Percentiles rank a stretch among this genome's conserved stretches.
phyloP scores from a whole-genome alignment of 1,140 invertebrate genomes.

The Micrasema minimum region DNA sequence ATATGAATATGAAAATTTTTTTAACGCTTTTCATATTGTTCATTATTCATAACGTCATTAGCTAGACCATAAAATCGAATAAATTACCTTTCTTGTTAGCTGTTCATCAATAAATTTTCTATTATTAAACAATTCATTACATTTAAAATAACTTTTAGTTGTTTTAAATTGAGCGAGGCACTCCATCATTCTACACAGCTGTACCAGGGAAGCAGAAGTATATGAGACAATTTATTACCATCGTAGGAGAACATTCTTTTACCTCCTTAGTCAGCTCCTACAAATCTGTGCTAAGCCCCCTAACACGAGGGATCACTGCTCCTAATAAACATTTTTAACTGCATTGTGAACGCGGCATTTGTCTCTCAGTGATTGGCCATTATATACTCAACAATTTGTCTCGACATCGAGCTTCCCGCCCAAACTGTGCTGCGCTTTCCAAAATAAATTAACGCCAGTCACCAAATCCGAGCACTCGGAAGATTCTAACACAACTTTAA shows the following conservation, averaged over 20 bases:
- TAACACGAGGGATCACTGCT: conserved; percentile 17
- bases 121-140: too few species aligned
- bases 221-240: background rate
- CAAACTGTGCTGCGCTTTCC: conserved; percentile 30
- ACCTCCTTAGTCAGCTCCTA: conserved; percentile 6
- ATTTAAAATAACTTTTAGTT: too few species aligned
- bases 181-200: too few species aligned
- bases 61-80: too few species aligned
- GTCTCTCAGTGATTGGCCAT: conserved; percentile 49
- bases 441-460: conserved; percentile 49
- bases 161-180: too few species aligned
- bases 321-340: conserved; percentile 37
- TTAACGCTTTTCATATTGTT: too few species aligned
- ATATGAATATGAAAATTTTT: too few species aligned
- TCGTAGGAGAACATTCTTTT: background rate
- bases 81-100: too few species aligned
- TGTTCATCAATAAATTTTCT: too few species aligned
- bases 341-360: conserved; percentile 31
- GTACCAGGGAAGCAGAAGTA: too few species aligned
- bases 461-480: conserved; percentile 17
- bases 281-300: conserved; percentile 23
- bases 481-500: conserved; percentile 23
- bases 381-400: conserved; percentile 50
- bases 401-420: conserved; percentile 16
- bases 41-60: too few species aligned